phyloP scores from a whole-genome alignment of 2,888 invertebrate species.

The Machimus atricapillus region DNA sequence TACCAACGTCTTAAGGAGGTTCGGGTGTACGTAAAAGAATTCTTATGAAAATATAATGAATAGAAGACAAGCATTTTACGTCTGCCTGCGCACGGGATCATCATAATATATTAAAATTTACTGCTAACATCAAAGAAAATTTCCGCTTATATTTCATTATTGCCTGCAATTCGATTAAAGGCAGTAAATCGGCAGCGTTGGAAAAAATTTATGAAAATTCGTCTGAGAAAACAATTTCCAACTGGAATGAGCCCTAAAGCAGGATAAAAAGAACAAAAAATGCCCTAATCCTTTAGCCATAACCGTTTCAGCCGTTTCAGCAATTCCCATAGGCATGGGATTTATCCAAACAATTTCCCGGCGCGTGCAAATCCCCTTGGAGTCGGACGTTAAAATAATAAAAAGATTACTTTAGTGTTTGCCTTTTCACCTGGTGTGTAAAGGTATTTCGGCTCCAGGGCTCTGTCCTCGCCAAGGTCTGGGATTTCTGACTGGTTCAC shows the following conservation, averaged over 20 bases:
- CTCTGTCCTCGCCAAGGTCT: background rate
- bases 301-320: background rate
- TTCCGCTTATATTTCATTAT: background rate
- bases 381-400: slow-evolving; percentile 3
- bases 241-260: background rate
- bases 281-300: background rate
- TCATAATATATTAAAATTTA: background rate
- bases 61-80: background rate
- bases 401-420: slow-evolving; percentile 14
- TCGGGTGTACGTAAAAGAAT: too few relatives aligned
- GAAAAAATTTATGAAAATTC: background rate
- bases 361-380: background rate
- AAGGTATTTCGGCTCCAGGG: background rate
- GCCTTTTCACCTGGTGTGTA: slow-evolving; percentile 18
- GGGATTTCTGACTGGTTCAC: background rate
- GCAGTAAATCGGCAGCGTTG: background rate
- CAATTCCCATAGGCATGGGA: background rate
- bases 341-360: slow-evolving; percentile 27
- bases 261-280: background rate
- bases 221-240: background rate
- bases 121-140: background rate
- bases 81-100: background rate
- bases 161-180: background rate
- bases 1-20: too few relatives aligned
- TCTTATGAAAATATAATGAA: too few relatives aligned